Conservation (phyloP, 2,113 vertebrate species). For the Morone saxatilis region DNA sequence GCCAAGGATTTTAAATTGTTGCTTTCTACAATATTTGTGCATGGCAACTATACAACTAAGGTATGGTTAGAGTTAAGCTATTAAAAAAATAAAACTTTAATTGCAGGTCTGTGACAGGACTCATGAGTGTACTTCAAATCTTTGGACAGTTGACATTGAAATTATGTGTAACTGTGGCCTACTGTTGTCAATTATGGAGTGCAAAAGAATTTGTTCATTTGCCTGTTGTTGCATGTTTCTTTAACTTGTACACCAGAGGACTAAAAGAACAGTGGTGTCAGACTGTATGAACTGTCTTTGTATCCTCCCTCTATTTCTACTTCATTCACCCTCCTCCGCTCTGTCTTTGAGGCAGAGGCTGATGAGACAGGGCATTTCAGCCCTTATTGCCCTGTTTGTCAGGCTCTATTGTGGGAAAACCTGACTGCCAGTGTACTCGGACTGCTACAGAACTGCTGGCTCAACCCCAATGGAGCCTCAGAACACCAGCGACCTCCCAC, state of each 20-base stretch:
- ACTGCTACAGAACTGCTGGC: constrained; percentile 42
- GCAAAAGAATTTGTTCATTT: constrained; percentile 8
- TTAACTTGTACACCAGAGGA: constrained; percentile 14
- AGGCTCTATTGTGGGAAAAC: constrained; percentile 25
- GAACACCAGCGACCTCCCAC: constrained; percentile 36
- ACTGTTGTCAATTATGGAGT: neutral
- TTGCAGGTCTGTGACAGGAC: neutral
- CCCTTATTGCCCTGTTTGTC: constrained; percentile 23
- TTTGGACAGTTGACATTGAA: constrained; percentile 10
- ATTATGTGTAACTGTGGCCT: neutral
- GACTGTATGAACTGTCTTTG: constrained; percentile 37
- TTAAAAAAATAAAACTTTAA: neutral
- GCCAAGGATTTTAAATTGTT: constrained; percentile 53
- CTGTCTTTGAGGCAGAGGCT: constrained; percentile 41
- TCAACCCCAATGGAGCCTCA: constrained; percentile 24
- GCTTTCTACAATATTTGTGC: constrained; percentile 4
- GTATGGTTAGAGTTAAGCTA: constrained; percentile 1
- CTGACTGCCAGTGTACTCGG: constrained; percentile 42
- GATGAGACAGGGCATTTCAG: constrained; percentile 37
- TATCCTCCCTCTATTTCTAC: neutral
- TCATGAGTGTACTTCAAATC: neutral
- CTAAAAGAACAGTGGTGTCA: constrained; percentile 26
- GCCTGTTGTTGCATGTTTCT: constrained; percentile 44
- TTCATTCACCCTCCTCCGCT: constrained; percentile 25
- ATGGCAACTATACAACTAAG: constrained; percentile 8